Base-by-base conservation (phyloP, 2,797 vertebrate species). In the Melopsittacus undulatus region DNA sequence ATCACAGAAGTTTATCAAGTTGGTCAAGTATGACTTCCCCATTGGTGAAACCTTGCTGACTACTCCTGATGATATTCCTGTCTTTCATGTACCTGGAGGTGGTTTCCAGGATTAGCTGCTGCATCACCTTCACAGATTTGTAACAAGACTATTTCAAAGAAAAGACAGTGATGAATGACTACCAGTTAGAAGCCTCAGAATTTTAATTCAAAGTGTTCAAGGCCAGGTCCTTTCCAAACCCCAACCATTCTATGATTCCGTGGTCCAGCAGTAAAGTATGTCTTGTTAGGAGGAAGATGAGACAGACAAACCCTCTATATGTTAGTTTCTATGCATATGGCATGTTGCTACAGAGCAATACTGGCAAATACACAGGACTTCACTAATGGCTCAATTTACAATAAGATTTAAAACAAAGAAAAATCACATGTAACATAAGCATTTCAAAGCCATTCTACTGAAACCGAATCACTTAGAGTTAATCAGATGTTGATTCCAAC, bases 341-440 rank as follows among this genome's bases (percentile, higher is more conserved):
- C 11, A 42, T 20, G 24, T 40, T 66, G 34, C 6, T 81, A 62
- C 14, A 56, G 19, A 73, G 15, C 18, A 66, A 62, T 36, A 43
- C 9, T 56, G 30, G 4, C 19, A 91, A n/a, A 24, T 30, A 66
- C 5, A 43, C 1, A 52, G 2, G 17, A 12, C 8, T 78, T 82
- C 38, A 27, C 6, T 67, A 17, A 20, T 43, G 17, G 48, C 22
- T 62, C 17, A 42, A 32, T 49, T 78, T 78, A 38, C 15, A 87
- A 8, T 10, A n/a, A 70, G 84, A 66, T 4, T 26, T 34, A 34
- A 74, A 64, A 59, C 32, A 9, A 19, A 8, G 45, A 52, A 30
- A 8, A 16, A 3, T 29, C 68, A 6, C 4, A 2, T 0, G 0
- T 24, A 67, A 36, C 17, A 24, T 19, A 1, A 63, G 1, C 36